Evolutionary conservation across 1,140 invertebrate genomes (phyloP).

Genomic region (Doryteuthis pealeii): DNA sequence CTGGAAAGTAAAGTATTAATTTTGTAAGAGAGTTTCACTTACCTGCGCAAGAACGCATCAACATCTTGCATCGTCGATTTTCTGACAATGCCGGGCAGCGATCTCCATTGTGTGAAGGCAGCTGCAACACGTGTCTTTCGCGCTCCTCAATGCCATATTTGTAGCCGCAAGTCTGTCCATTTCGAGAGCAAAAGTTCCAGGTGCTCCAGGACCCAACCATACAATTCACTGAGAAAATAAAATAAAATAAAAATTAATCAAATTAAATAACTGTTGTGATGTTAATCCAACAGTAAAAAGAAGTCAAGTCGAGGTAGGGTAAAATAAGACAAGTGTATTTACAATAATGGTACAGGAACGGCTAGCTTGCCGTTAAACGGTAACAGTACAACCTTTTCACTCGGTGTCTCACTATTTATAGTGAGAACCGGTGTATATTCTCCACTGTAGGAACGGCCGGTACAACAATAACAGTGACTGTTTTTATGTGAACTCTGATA

Average conservation of each 20-base stretch:
- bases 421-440: no score
- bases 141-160: slow-evolving; percentile 44
- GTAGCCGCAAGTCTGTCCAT: slow-evolving; percentile 52
- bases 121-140: slow-evolving; percentile 36
- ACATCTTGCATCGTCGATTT: slow-evolving; percentile 34
- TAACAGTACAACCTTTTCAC: no score
- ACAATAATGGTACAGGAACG: no score
- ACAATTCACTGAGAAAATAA: slow-evolving; percentile 48
- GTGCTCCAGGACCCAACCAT: slow-evolving; percentile 45
- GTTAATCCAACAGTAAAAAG: neutral
- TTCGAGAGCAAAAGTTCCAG: slow-evolving; percentile 45
- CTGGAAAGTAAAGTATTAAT: no score
- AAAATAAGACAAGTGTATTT: no score
- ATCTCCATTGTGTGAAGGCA: slow-evolving; percentile 36
- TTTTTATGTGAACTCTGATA: no score
- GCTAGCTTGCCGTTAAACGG: no score
- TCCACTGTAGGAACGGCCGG: no score
- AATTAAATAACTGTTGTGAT: neutral
- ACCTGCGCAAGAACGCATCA: slow-evolving; percentile 36
- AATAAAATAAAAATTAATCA: neutral
- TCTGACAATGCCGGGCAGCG: slow-evolving; percentile 35
- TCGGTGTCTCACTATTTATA: no score
- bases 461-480: no score
- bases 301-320: neutral
- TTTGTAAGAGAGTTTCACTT: no score